Percentiles rank a stretch among this genome's conserved stretches.
Evolutionary conservation across 2,888 invertebrate species (phyloP).

Genomic region (Teleogryllus oceanicus): DNA sequence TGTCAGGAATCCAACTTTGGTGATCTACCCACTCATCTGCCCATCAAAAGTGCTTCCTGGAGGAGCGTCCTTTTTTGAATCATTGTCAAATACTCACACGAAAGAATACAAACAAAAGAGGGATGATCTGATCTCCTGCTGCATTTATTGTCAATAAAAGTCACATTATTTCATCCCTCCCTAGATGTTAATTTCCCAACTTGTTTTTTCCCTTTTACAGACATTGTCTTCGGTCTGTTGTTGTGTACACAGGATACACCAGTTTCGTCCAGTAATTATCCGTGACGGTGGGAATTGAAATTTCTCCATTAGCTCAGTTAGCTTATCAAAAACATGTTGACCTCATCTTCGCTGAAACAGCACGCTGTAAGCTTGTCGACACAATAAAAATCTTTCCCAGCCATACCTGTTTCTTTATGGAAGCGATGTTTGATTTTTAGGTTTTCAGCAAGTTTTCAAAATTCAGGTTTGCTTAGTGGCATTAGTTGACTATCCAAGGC

Average conservation of each 20-base stretch:
- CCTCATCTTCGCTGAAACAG: slow-evolving; percentile 26
- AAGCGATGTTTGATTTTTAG: slow-evolving; percentile 29
- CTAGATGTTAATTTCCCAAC: no score
- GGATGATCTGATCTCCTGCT: no score
- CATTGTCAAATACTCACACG: no score
- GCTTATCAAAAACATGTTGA: background rate
- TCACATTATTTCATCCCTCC: no score
- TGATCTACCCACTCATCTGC: no score
- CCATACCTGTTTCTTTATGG: slow-evolving; percentile 26
- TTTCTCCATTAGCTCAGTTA: slow-evolving; percentile 20
- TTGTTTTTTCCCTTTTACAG: no score
- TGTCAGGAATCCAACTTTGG: no score
- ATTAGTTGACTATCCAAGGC: slow-evolving; percentile 22
- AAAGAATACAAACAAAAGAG: no score
- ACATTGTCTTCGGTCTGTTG: no score
- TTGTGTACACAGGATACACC: slow-evolving; percentile 25
- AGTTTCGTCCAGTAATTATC: slow-evolving; percentile 21
- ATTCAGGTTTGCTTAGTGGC: slow-evolving; percentile 33
- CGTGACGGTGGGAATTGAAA: background rate
- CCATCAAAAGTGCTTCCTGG: no score
- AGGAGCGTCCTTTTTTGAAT: no score
- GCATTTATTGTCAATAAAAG: no score
- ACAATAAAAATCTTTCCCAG: slow-evolving; percentile 20
- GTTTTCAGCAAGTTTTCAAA: slow-evolving; percentile 32
- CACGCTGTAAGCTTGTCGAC: slow-evolving; percentile 22